phyloP scores from a whole-genome alignment of 2,888 invertebrate genomes.

The Drosophila ezoana region DNA sequence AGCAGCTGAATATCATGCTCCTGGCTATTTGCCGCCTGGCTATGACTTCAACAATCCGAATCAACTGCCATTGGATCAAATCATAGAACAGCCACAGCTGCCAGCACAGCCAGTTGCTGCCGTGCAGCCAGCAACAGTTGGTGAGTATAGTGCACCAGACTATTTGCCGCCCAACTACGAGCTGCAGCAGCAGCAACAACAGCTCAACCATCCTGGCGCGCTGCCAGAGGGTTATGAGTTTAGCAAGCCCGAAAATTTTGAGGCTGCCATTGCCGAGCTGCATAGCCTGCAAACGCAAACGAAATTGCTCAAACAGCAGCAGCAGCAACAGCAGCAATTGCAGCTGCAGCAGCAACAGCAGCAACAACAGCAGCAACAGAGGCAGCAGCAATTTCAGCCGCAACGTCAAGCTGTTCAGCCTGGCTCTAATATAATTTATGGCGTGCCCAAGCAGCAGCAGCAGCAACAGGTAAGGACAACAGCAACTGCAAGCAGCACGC shows the following conservation, averaged over 20 bases:
- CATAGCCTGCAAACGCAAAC: conserved; percentile 75
- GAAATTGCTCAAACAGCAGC: conserved; percentile 63
- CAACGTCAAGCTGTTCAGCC: conserved; percentile 16
- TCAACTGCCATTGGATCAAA: conserved; percentile 12
- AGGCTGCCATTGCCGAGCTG: conserved; percentile 75
- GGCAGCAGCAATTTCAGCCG: conserved; percentile 29
- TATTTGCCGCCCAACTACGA: conserved; percentile 70
- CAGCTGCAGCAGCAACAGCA: conserved; percentile 8
- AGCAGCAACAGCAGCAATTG: conserved; percentile 33
- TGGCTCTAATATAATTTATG: conserved; percentile 52
- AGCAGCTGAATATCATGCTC: conserved; percentile 36
- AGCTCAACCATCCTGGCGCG: conserved; percentile 36
- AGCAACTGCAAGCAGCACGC: conserved; percentile 15
- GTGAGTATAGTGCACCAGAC: conserved; percentile 47
- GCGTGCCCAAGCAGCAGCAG: conserved; percentile 49
- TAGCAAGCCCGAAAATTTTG: conserved; percentile 69
- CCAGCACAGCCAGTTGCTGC: conserved; percentile 5
- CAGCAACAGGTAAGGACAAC: conserved; percentile 37
- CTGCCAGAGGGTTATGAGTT: conserved; percentile 77
- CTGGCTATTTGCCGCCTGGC: conserved; percentile 67
- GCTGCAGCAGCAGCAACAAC: conserved; percentile 30
- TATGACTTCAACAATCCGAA: conserved; percentile 43
- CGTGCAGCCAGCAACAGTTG: conserved; percentile 30
- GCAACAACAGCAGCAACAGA: conserved; percentile 25
- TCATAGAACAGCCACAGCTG: conserved; percentile 17